Base-by-base conservation (phyloP, 2,888 invertebrate genomes). In the Habrosyne pyritoides region DNA sequence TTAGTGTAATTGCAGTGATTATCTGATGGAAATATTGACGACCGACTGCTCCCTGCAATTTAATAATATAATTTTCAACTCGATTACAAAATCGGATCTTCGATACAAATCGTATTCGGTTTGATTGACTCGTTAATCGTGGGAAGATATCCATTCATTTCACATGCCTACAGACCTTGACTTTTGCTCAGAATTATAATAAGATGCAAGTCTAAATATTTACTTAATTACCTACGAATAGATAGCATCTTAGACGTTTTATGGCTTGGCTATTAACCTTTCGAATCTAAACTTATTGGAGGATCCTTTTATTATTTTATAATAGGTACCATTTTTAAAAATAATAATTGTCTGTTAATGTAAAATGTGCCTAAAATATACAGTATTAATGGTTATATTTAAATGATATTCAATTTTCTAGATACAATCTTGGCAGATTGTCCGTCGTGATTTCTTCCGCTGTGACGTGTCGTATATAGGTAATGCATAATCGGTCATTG, bases 21-120 rank as follows among this genome's bases (percentile, higher is more conserved):
- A 18, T 42, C 48, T 57, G 42, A 24, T 48, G 33, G 47, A 54
- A 57, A 50, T 14, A 24, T 52, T n/a, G 46, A 18, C 14, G 18
- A 33, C n/a, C n/a, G n/a, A 10, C 18, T 18, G 42, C n/a, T 61
- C 36, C 51, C 21, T 56, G 57, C 59, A 64, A 70, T 70, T 68
- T 69, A 54, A 63, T 65, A 63, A 61, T 59, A 55, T 42, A 61
- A 56, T 58, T 53, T 60, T 63, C 14, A 54, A 60, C 53, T 60
- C 52, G 61, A 60, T 77, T 79, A 64, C 63, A 54, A 71, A 74
- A 73, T 60, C 55, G 46, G 26, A 47, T 28, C 28, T 46, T 53
- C 24, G 47, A 53, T 53, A 46, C 47, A 26, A 26, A 26, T 24
- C 42, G 14, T 42, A 42, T 18, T 42, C 2, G 42, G 12, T 36